Percentiles rank a stretch among this genome's conserved stretches.
Conservation (phyloP, 2,113 vertebrate genomes). For the Heterotilapia buettikoferi region DNA sequence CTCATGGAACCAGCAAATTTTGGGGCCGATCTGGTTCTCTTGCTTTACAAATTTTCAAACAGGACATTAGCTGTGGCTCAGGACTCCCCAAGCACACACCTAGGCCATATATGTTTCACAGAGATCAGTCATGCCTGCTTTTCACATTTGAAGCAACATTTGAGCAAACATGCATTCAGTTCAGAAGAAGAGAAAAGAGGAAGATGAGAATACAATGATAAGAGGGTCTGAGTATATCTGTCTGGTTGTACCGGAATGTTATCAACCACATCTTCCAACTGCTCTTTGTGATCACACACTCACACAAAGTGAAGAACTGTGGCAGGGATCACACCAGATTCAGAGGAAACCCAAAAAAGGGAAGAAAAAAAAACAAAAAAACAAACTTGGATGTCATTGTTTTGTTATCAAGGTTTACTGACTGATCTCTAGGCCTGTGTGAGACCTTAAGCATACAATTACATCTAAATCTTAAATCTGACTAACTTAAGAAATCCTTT, state of each 20-base stretch:
- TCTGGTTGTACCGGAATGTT: not conserved
- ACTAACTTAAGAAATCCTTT: not conserved
- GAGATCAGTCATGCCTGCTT: not conserved
- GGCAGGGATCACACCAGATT: not conserved
- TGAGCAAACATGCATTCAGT: not conserved
- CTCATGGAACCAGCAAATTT: not conserved
- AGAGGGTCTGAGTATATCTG: not conserved
- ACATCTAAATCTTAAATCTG: not conserved
- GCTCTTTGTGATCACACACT: not conserved
- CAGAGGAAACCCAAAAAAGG: rapidly evolving
- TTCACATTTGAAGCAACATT: not conserved
- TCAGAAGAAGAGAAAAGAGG: not conserved
- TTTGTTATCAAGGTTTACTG: not conserved
- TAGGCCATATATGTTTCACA: not conserved
- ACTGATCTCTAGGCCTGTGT: rapidly evolving
- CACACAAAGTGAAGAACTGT: not conserved
- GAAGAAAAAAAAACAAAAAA: rapidly evolving
- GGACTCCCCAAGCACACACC: not conserved
- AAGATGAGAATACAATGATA: not conserved
- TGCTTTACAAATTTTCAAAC: not conserved
- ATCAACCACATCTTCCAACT: not conserved
- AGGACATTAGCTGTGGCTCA: not conserved
- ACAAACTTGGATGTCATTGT: rapidly evolving
- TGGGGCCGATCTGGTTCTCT: not conserved
- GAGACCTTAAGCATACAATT: not conserved